Percentiles rank a stretch among this genome's conserved stretches.
phyloP scores from a whole-genome alignment of 2,888 invertebrate species.

The Watsonalla binaria region DNA sequence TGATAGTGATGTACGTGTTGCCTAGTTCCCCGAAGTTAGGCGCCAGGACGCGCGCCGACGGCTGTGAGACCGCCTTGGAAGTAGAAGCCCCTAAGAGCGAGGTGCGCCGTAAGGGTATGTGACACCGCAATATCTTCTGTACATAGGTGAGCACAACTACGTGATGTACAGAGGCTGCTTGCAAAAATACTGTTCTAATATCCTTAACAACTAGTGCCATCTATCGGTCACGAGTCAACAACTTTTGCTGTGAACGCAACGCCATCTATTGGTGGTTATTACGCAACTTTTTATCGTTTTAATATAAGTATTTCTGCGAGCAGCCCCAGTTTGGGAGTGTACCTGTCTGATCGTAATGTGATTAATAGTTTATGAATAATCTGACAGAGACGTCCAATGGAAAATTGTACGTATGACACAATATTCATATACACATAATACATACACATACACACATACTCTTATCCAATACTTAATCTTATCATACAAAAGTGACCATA shows the following conservation, averaged over 20 bases:
- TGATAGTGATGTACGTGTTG: not conserved
- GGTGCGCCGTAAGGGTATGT: conserved; percentile 62
- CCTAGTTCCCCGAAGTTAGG: conserved; percentile 56
- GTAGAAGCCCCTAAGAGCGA: not conserved
- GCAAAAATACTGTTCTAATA: not conserved
- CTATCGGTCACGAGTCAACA: too few relatives aligned
- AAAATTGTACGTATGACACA: conserved; percentile 2
- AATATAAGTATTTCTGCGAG: not conserved
- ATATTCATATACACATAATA: not conserved
- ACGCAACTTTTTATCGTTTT: not conserved
- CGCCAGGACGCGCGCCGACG: conserved; percentile 63
- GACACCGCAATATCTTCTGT: conserved; percentile 15
- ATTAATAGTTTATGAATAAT: not conserved
- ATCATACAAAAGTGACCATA: too few relatives aligned
- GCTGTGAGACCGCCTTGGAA: conserved; percentile 50
- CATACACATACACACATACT: not conserved
- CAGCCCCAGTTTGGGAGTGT: not conserved
- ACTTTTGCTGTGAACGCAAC: too few relatives aligned
- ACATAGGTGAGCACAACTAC: conserved; percentile 31
- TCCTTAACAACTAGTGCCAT: too few relatives aligned
- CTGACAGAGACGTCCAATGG: not conserved
- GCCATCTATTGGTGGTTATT: conserved; percentile 14
- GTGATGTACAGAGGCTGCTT: not conserved
- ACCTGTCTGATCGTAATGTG: not conserved
- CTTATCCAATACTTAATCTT: not conserved